These are phyloP conservation scores for Haemorhous mexicanus DNA, from an alignment of 2,113 vertebrate species.

Conservation along the genomic window DNA sequence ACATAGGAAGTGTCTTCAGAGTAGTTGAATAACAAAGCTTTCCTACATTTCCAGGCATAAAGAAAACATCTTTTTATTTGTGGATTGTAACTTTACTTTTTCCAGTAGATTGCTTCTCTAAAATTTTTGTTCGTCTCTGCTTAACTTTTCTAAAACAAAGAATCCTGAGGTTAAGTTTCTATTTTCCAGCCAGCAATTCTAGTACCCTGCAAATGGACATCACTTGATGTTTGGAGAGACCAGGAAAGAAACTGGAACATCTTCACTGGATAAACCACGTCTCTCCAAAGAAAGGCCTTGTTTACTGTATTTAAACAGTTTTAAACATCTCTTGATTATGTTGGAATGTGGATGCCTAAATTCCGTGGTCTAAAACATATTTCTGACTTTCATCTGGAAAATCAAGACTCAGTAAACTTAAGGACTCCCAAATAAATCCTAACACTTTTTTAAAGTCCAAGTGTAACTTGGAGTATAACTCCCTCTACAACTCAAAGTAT, in stretches of 20 bases:
- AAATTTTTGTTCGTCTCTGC: not conserved
- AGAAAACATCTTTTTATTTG: not conserved
- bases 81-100: not conserved
- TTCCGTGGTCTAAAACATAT: not conserved
- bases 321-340: not conserved
- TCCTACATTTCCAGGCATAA: not conserved
- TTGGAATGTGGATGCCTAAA: not conserved
- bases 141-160: not conserved
- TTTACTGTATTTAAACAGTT: not conserved
- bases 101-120: not conserved
- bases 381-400: not conserved
- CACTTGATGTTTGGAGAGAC: not conserved
- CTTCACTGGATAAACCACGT: fast-evolving
- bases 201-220: not conserved
- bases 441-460: not conserved
- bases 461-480: not conserved
- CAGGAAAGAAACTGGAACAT: not conserved
- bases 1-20: not conserved
- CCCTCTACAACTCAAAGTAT: not conserved
- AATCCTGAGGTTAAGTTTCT: not conserved
- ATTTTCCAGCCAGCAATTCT: not conserved
- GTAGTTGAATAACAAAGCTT: not conserved
- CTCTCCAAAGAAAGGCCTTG: not conserved
- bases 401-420: not conserved
- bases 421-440: not conserved